Percentiles rank a stretch among this genome's conserved stretches.
Evolutionary conservation across 1,140 invertebrate genomes (phyloP).

Genomic region (Drosophila sproati): DNA sequence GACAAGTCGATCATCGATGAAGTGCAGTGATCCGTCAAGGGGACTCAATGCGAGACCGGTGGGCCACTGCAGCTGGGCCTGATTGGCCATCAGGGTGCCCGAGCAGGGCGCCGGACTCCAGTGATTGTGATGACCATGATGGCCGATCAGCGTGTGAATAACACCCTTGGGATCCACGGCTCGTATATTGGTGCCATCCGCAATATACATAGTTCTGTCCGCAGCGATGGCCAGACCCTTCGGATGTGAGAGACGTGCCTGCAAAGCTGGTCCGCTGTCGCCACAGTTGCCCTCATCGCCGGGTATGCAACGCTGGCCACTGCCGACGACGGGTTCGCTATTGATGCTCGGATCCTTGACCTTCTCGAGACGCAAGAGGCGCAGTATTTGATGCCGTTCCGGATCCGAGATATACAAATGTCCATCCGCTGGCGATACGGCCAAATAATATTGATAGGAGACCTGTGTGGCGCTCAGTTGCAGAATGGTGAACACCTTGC

Average conservation of each 20-base stretch:
- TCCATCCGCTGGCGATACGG: constrained; percentile 97
- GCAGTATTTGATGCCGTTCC: constrained; percentile 94
- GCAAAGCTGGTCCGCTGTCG: constrained; percentile 94
- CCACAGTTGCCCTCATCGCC: constrained; percentile 96
- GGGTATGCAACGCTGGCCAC: constrained; percentile 97
- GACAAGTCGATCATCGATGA: constrained; percentile 97
- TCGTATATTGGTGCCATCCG: constrained; percentile 96
- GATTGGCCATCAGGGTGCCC: constrained; percentile 91
- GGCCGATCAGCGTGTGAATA: constrained; percentile 97
- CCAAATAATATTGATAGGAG: constrained; percentile 97
- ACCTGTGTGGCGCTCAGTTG: constrained; percentile 96
- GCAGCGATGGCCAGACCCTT: constrained; percentile 97
- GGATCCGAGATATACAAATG: constrained; percentile 98
- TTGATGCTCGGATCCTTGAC: constrained; percentile 93
- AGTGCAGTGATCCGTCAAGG: constrained; percentile 96
- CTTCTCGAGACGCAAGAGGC: constrained; percentile 90
- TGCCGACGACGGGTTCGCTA: constrained; percentile 96
- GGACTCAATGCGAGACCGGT: constrained; percentile 96
- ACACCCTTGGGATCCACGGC: constrained; percentile 95
- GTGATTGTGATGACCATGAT: constrained; percentile 95
- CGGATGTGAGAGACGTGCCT: constrained; percentile 96
- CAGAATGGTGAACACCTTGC: constrained; percentile 96
- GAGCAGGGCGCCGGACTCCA: constrained; percentile 95
- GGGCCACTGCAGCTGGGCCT: constrained; percentile 97
- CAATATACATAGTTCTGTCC: constrained; percentile 96